Evolutionary conservation across 2,797 vertebrate genomes (phyloP).

Genomic region (Babyrousa celebensis): DNA sequence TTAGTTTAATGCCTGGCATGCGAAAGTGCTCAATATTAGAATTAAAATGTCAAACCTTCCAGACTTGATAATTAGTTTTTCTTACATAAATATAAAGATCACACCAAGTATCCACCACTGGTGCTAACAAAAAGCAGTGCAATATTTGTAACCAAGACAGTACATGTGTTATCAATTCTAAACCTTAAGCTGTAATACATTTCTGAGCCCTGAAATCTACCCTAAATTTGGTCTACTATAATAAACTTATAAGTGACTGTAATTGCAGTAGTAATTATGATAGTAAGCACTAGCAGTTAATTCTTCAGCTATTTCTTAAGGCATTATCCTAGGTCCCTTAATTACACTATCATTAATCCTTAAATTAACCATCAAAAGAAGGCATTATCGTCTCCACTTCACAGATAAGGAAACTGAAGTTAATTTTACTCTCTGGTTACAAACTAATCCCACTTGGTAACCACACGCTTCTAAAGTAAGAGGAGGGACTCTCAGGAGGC

Average conservation of each 20-base stretch:
- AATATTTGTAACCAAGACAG: not conserved
- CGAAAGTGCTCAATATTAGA: not conserved
- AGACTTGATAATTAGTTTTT: not conserved
- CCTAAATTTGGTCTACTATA: not conserved
- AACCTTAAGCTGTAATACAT: not conserved
- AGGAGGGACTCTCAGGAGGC: not conserved
- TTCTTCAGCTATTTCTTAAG: not conserved
- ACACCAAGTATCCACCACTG: not conserved
- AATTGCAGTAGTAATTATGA: not conserved
- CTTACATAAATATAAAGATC: not conserved
- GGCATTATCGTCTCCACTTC: not conserved
- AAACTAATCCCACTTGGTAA: not conserved
- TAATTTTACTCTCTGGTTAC: not conserved
- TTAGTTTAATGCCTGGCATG: not conserved
- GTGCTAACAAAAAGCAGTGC: not conserved
- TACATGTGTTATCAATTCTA: not conserved
- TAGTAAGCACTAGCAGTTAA: not conserved
- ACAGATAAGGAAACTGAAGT: not conserved
- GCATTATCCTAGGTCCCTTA: not conserved
- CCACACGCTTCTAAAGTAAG: not conserved
- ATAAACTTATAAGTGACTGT: not conserved
- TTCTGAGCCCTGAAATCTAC: not conserved
- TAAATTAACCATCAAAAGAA: not conserved
- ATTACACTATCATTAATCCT: constrained; percentile 10
- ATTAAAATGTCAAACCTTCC: not conserved